Evolutionary conservation across 1,140 invertebrate species (phyloP), one percentile per base, ranked within the genome.

Genomic region (Brachionus asplanchnoidis): DNA sequence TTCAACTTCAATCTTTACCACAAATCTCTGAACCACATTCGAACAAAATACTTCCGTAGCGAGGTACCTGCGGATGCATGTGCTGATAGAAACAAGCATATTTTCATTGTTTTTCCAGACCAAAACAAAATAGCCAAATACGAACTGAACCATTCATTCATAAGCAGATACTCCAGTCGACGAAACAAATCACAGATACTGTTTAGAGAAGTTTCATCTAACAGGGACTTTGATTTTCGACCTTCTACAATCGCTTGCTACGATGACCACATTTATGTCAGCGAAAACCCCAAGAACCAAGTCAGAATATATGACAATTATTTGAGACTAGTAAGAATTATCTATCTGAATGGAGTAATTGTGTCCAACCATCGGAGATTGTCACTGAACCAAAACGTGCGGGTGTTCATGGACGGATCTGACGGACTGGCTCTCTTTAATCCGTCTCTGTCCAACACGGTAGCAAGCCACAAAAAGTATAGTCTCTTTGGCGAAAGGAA

Each of bases 41-140:
- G 79, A 65, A 60, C 32, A 23, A 82, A 82, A 26, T 68, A 82
- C 36, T 82, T 82, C 23, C 65, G 53, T 28, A 82, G 65, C 14
- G 79, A 82, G 5, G 17, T 82, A 44, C 79, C 79, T 44, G 20
- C 36, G 0, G 79, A 82, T 68, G 79, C 53, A 32, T 82, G 79
- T 46, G 65, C 79, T 8, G 79, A 82, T 28, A 60, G 60, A 46
- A 44, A 82, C 65, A 60, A 68, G 26, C 56, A 68, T 82, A 46
- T 82, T 6, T 82, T 36, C 42, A 36, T 82, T 12, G 79, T 68
- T 40, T 82, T 82, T 60, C 79, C 79, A 3, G 79, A 82, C 40
- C 79, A 82, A 68, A 60, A 82, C 42, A 82, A 82, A 26, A 82
- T 82, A 42, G 79, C 65, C 53, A 82, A 65, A 44, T 82, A 65